phyloP scores from a whole-genome alignment of 2,113 vertebrate genomes.

The Calcarius ornatus region DNA sequence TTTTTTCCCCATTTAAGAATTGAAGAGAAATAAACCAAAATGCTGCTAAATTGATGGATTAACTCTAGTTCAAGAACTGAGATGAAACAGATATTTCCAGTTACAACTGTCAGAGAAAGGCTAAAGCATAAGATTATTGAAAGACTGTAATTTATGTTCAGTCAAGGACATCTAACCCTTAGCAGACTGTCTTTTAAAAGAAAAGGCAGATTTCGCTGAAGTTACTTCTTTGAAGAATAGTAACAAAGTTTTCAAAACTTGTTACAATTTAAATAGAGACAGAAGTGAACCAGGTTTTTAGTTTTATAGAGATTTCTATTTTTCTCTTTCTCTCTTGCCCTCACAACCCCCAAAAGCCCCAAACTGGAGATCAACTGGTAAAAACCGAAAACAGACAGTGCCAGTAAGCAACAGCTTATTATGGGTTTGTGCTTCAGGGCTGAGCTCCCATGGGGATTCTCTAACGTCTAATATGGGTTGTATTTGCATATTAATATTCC shows the following conservation, averaged over 20 bases:
- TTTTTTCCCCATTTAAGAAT: background rate
- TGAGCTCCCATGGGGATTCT: background rate
- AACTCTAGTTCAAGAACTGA: background rate
- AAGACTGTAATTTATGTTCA: background rate
- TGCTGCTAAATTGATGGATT: background rate
- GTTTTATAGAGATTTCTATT: background rate
- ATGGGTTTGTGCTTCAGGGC: background rate
- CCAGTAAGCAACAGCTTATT: background rate
- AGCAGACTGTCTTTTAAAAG: background rate
- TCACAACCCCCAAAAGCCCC: background rate
- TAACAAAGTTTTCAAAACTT: background rate
- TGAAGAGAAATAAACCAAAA: background rate
- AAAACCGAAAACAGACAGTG: background rate
- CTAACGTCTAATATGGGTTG: background rate
- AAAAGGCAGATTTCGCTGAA: background rate
- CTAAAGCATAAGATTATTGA: background rate
- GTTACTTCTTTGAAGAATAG: background rate
- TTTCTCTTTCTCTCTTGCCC: background rate
- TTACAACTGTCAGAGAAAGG: background rate
- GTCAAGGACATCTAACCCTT: background rate
- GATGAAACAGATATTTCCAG: background rate
- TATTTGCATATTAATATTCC: background rate
- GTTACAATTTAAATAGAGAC: background rate
- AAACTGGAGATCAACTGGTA: background rate
- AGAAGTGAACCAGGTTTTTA: background rate